Base-by-base conservation (phyloP, 2,888 invertebrate species). In the Chelonus formosanus region DNA sequence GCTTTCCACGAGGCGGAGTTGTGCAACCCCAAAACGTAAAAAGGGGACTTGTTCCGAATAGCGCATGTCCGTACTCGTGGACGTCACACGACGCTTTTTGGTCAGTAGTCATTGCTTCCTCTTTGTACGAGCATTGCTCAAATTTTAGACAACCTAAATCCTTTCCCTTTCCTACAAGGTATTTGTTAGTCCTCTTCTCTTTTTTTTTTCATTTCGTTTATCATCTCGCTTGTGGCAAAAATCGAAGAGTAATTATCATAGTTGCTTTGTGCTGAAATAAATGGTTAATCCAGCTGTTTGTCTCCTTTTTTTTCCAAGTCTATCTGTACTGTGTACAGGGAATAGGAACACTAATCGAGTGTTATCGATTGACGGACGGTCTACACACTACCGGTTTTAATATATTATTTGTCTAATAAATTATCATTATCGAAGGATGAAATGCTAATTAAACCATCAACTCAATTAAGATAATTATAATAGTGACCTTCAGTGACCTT, bases 311-410 rank as follows among this genome's bases (percentile, higher is more conserved):
- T 40, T 67, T 5, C 59, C 4, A 44, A 62, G 53, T 52, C 50
- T 57, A 53, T 59, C 56, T 59, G n/a, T n/a, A 57, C n/a, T 54
- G 44, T 45, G 61, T 57, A 62, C 66, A 44, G 63, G 52, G 63
- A 69, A 58, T 47, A 61, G 56, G 53, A 63, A 69, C 69, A 71
- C 76, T 74, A 76, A 78, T 78, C 77, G 76, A 73, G 75, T 72
- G 71, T 71, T 78, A 79, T 80, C 77, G 80, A 80, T 80, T 78
- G 73, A 73, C 73, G 70, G 75, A 75, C 75, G 72, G 72, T 71
- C 71, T 71, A 70, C 70, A 72, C 73, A 68, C 69, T 71, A 59
- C 53, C 45, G 67, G 48, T 48, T 62, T 44, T 10, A 36, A 52
- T 8, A n/a, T 44, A 8, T 56, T 56, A 3, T 40, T 56, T 36